These are phyloP conservation scores for Pilophorus perplexus DNA, from an alignment of 2,888 invertebrate genomes.

Conservation along the genomic window DNA sequence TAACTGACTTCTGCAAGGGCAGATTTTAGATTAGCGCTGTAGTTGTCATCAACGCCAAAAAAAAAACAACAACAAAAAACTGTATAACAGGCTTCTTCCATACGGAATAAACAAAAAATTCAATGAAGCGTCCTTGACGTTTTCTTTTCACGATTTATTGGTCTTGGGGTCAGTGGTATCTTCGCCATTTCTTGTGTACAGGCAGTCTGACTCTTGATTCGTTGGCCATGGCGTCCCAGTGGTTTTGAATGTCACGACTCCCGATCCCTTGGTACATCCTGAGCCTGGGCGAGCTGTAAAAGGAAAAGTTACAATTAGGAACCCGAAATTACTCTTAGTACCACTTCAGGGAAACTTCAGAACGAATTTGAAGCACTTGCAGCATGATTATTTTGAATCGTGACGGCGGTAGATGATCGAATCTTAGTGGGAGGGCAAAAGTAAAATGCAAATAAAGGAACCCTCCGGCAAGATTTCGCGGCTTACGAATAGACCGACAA, in stretches of 20 bases:
- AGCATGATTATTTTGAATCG: neutral
- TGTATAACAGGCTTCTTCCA: too few species aligned
- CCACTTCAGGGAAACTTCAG: neutral
- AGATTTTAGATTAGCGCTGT: too few species aligned
- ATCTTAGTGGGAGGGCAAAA: constrained; percentile 14
- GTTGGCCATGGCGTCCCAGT: constrained; percentile 29
- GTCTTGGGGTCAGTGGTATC: too few species aligned
- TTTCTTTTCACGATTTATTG: too few species aligned
- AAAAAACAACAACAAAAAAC: too few species aligned
- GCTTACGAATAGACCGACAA: neutral
- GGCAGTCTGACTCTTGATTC: constrained; percentile 11
- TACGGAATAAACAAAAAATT: too few species aligned
- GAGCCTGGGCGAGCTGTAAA: constrained; percentile 1
- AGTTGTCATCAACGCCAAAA: too few species aligned
- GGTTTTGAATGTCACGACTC: constrained; percentile 17
- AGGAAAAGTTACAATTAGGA: neutral
- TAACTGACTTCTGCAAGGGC: too few species aligned
- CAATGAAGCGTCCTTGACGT: too few species aligned
- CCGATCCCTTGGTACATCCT: constrained; percentile 21
- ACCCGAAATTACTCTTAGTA: too few species aligned
- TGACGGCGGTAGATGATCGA: constrained; percentile 12
- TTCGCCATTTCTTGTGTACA: constrained; percentile 10
- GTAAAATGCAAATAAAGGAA: neutral
- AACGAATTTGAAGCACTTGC: neutral
- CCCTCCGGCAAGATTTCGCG: constrained; percentile 16